A percentile compares a stretch with the other conserved stretches of the same genome.
Conservation (phyloP, 2,888 invertebrate genomes). For the Drosophila lacicola region DNA sequence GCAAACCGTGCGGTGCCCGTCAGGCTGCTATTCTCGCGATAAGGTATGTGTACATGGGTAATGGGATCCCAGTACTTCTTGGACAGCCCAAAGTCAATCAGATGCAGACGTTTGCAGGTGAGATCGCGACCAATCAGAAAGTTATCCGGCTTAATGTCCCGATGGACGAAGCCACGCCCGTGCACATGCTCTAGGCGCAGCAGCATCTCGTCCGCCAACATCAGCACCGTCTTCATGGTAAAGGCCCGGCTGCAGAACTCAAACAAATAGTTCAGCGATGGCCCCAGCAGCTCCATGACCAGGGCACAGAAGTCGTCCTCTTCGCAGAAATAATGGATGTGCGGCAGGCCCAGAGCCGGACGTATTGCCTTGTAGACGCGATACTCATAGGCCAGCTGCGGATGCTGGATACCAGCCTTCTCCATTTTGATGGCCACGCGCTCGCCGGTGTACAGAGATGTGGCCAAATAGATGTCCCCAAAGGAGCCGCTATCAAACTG, state of each 20-base stretch:
- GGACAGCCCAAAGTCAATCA: constrained; percentile 99
- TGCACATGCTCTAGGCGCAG: constrained; percentile 98
- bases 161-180: constrained; percentile 98
- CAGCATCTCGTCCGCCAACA: constrained; percentile 98
- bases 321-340: constrained; percentile 97
- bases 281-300: constrained; percentile 99
- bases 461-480: constrained; percentile 98
- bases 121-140: constrained; percentile 98
- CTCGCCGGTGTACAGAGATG: constrained; percentile 95
- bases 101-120: constrained; percentile 97
- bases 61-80: constrained; percentile 98
- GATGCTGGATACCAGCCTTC: constrained; percentile 98
- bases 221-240: constrained; percentile 98
- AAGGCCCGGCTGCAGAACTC: constrained; percentile 98
- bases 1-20: constrained; percentile 91
- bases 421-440: constrained; percentile 99
- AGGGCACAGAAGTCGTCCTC: constrained; percentile 99
- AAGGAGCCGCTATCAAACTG: constrained; percentile 99
- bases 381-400: constrained; percentile 98
- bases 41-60: constrained; percentile 97
- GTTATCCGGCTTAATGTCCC: constrained; percentile 98
- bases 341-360: constrained; percentile 97
- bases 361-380: constrained; percentile 99
- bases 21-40: constrained; percentile 99
- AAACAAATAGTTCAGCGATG: constrained; percentile 97